Evolutionary conservation across 1,140 invertebrate genomes (phyloP).

Genomic region (Diorhabda elongata): DNA sequence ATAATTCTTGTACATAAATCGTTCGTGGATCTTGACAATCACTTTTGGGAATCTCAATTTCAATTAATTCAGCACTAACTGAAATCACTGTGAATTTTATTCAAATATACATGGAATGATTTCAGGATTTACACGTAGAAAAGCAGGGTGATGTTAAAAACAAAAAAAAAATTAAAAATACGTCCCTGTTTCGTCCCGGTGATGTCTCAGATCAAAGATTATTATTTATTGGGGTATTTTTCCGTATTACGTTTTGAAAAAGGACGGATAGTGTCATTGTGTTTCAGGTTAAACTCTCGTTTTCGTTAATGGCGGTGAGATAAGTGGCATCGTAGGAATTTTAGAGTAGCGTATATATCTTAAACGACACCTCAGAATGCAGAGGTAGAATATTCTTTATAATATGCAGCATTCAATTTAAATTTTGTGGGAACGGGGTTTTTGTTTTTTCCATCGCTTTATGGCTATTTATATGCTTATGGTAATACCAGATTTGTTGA

Average conservation of each 20-base stretch:
- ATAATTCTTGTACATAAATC: too few relatives aligned
- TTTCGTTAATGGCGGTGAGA: conserved; percentile 39
- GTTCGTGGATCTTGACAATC: too few relatives aligned
- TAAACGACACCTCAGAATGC: conserved; percentile 43
- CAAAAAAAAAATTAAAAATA: background rate
- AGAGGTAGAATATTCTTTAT: conserved; percentile 43
- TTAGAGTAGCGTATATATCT: conserved; percentile 39
- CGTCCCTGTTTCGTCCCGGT: background rate
- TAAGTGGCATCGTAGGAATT: conserved; percentile 38
- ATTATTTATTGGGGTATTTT: conserved; percentile 29
- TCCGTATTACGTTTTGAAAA: conserved; percentile 26
- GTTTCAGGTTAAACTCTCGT: conserved; percentile 35
- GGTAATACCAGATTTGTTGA: conserved; percentile 39
- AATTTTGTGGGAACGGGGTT: conserved; percentile 43
- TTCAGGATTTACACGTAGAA: background rate
- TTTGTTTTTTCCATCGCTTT: conserved; percentile 38
- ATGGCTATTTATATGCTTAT: conserved; percentile 45
- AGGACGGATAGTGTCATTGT: conserved; percentile 28
- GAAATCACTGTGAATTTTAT: too few relatives aligned
- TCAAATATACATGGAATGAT: too few relatives aligned
- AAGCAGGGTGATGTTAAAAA: background rate
- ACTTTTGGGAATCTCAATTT: too few relatives aligned
- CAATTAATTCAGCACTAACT: too few relatives aligned
- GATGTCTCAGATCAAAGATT: conserved; percentile 6
- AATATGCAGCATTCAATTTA: conserved; percentile 45